Evolutionary conservation across 2,113 vertebrate genomes (phyloP).

Genomic region (Scatophagus argus): DNA sequence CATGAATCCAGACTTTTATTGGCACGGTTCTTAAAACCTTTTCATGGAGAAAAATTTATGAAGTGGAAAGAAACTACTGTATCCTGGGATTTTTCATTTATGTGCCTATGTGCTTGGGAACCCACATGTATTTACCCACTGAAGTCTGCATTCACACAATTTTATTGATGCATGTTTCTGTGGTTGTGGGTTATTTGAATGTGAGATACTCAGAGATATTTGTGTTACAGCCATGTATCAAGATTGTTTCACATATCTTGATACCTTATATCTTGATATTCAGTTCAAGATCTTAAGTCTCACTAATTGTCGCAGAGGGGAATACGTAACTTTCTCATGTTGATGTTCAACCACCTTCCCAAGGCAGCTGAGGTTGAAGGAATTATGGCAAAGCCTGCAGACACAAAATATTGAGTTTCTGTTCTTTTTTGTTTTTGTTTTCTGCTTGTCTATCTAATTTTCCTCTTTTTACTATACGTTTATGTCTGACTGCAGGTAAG

Average conservation of each 20-base stretch:
- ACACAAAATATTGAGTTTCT: neutral
- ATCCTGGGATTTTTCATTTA: neutral
- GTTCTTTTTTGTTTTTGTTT: neutral
- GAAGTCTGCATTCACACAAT: neutral
- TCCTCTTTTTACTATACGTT: neutral
- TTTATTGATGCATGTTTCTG: neutral
- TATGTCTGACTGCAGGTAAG: conserved; percentile 10
- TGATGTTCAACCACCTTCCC: neutral
- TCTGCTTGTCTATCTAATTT: neutral
- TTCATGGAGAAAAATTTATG: conserved; percentile 16
- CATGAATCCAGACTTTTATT: conserved; percentile 63
- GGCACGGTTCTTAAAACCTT: conserved; percentile 36
- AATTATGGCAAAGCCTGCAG: neutral
- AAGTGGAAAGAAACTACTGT: conserved; percentile 19
- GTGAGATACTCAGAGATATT: neutral
- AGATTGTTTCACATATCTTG: neutral
- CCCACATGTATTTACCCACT: neutral
- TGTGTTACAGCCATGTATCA: neutral
- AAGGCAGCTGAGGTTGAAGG: neutral
- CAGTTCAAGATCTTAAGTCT: neutral
- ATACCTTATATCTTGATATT: neutral
- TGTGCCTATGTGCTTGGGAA: neutral
- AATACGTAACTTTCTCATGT: neutral
- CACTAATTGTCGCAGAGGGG: neutral
- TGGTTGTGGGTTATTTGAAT: neutral